These are phyloP conservation scores for Nycteola revayana DNA, from an alignment of 2,888 invertebrate species.

Conservation along the genomic window DNA sequence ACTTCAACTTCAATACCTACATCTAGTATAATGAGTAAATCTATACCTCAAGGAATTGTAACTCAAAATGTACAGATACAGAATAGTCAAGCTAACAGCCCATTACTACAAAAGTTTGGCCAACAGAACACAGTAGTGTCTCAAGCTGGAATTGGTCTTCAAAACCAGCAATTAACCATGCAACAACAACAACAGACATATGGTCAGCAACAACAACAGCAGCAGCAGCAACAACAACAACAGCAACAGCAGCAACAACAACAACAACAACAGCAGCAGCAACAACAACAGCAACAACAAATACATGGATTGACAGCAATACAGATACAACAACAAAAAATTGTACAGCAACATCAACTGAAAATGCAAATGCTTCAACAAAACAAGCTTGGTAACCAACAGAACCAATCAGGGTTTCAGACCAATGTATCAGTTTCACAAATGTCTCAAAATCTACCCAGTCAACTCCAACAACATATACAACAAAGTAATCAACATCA, in stretches of 20 bases:
- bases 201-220: slow-evolving; percentile 24
- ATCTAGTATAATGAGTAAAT: slow-evolving; percentile 65
- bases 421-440: slow-evolving; percentile 67
- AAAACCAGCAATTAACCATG: slow-evolving; percentile 59
- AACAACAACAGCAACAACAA: slow-evolving; percentile 43
- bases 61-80: slow-evolving; percentile 73
- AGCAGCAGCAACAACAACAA: slow-evolving; percentile 32
- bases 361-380: slow-evolving; percentile 77
- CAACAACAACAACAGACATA: slow-evolving; percentile 54
- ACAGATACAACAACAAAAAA: slow-evolving; percentile 78
- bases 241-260: slow-evolving; percentile 48
- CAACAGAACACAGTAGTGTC: slow-evolving; percentile 64
- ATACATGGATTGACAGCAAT: slow-evolving; percentile 73
- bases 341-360: slow-evolving; percentile 81
- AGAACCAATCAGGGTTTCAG: slow-evolving; percentile 64
- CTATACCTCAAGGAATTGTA: slow-evolving; percentile 66
- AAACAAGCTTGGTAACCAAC: slow-evolving; percentile 51
- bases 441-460: slow-evolving; percentile 64
- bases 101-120: slow-evolving; percentile 67
- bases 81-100: slow-evolving; percentile 61
- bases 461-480: slow-evolving; percentile 70
- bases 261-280: slow-evolving; percentile 43
- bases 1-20: slow-evolving; percentile 60
- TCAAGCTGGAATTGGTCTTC: slow-evolving; percentile 51
- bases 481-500: slow-evolving; percentile 66